Conservation (phyloP, 2,888 invertebrate species). For the Aphidius colemani region DNA sequence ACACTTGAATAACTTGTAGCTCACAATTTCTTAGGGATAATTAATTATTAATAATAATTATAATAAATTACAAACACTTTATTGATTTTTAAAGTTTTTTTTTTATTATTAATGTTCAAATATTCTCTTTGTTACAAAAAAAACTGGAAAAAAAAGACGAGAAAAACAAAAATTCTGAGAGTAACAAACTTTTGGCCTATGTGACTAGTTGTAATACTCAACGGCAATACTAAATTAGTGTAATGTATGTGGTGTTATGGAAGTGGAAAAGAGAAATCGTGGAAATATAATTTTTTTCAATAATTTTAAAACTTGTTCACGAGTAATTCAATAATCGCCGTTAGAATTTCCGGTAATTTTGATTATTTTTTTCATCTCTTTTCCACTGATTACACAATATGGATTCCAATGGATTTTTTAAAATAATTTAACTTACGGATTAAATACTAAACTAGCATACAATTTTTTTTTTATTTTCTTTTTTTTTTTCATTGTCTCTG, state of each 20-base stretch:
- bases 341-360: slow-evolving; percentile 7
- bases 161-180: slow-evolving; percentile 49
- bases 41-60: too few relatives aligned
- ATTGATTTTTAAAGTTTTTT: too few relatives aligned
- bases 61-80: too few relatives aligned
- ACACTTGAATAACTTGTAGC: too few relatives aligned
- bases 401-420: slow-evolving; percentile 27
- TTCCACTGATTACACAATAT: slow-evolving; percentile 15
- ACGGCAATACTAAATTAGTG: slow-evolving; percentile 57
- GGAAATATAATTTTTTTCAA: slow-evolving; percentile 15
- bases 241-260: slow-evolving; percentile 44
- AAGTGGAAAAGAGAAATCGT: slow-evolving; percentile 27
- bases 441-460: slow-evolving; percentile 48
- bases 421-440: slow-evolving; percentile 42
- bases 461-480: slow-evolving; percentile 31
- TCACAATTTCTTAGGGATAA: too few relatives aligned
- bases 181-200: slow-evolving; percentile 58
- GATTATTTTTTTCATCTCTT: slow-evolving; percentile 11
- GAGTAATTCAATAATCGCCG: neutral
- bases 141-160: slow-evolving; percentile 47
- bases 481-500: slow-evolving; percentile 46
- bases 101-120: slow-evolving; percentile 19
- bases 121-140: slow-evolving; percentile 51
- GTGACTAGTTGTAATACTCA: slow-evolving; percentile 58
- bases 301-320: too few relatives aligned